phyloP scores from a whole-genome alignment of 2,113 vertebrate genomes.

The Nibea coibor region DNA sequence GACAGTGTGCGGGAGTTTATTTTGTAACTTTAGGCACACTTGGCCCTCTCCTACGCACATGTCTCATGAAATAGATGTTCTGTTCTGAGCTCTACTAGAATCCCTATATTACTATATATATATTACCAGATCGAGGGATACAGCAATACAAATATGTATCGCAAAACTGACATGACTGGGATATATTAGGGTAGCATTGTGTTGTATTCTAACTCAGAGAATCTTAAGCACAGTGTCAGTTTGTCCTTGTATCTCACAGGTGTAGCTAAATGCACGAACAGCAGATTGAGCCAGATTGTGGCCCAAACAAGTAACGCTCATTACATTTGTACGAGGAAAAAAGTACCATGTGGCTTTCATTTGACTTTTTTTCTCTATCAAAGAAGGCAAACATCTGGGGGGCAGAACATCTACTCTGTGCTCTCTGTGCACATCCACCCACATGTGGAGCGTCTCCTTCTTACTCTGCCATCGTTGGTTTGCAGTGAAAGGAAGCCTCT shows the following conservation, averaged over 20 bases:
- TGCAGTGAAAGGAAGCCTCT: constrained; percentile 70
- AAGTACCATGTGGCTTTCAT: constrained; percentile 25
- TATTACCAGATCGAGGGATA: neutral
- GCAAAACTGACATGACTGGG: neutral
- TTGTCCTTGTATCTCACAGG: constrained; percentile 8
- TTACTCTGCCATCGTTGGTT: constrained; percentile 54
- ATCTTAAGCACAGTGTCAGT: neutral
- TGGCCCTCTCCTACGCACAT: too few species aligned
- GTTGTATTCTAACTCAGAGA: neutral
- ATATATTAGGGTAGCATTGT: neutral
- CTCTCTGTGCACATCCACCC: constrained; percentile 57
- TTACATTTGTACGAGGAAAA: constrained; percentile 33
- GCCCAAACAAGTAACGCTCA: constrained; percentile 24
- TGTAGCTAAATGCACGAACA: constrained; percentile 2
- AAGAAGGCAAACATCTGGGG: constrained; percentile 55
- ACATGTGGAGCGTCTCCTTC: constrained; percentile 62
- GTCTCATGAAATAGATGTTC: too few species aligned
- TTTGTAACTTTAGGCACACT: too few species aligned
- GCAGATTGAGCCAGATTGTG: neutral
- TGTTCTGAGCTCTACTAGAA: neutral
- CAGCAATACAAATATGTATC: neutral
- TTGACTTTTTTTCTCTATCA: constrained; percentile 51
- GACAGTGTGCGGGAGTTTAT: too few species aligned
- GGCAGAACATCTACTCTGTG: constrained; percentile 59
- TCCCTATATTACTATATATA: neutral